phyloP scores from a whole-genome alignment of 2,797 vertebrate genomes.

The Microhierax caerulescens region DNA sequence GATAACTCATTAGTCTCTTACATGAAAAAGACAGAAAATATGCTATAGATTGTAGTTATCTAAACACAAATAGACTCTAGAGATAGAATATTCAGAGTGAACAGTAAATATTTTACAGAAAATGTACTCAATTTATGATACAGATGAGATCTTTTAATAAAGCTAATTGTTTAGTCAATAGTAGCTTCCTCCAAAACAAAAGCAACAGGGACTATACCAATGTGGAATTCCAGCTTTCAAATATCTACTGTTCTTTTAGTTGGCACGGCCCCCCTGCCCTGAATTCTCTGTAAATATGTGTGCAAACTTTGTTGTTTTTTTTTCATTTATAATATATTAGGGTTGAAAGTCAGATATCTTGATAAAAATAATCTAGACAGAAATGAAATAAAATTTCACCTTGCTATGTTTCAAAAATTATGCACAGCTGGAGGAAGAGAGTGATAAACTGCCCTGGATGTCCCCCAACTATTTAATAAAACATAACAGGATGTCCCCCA shows the following conservation, averaged over 20 bases:
- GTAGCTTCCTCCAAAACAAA: neutral
- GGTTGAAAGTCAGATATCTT: neutral
- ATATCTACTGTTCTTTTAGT: neutral
- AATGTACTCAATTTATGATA: neutral
- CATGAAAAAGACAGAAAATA: neutral
- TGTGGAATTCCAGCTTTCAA: neutral
- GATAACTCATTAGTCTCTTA: neutral
- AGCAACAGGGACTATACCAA: neutral
- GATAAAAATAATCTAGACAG: neutral
- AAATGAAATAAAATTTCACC: neutral
- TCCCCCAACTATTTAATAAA: neutral
- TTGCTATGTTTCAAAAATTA: neutral
- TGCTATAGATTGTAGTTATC: neutral
- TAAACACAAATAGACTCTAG: neutral
- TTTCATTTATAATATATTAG: neutral
- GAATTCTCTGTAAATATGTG: neutral
- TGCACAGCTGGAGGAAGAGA: neutral
- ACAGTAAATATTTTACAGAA: neutral
- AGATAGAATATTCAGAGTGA: neutral
- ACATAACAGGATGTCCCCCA: too few species aligned
- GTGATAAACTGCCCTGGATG: neutral
- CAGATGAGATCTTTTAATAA: neutral
- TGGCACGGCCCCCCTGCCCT: fast-evolving
- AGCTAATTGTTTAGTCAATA: neutral
- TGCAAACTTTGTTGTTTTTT: neutral